These are phyloP conservation scores for Flexamia atlantica DNA, from an alignment of 2,888 invertebrate species.

Conservation along the genomic window DNA sequence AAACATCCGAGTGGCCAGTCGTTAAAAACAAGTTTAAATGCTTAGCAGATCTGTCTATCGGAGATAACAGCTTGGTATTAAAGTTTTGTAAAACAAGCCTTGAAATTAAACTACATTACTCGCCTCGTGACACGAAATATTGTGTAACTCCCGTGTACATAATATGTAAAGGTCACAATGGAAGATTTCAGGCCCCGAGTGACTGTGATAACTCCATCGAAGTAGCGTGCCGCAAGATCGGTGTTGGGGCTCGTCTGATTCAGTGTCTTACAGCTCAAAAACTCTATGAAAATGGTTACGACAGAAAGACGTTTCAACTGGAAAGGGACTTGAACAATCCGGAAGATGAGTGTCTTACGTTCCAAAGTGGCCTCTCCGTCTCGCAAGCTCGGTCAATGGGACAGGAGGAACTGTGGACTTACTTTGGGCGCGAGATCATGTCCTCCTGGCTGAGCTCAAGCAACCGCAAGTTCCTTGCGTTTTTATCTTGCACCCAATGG, in stretches of 20 bases:
- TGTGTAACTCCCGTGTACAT: slow-evolving; percentile 83
- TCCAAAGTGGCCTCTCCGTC: slow-evolving; percentile 84
- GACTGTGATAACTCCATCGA: slow-evolving; percentile 81
- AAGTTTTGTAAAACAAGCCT: slow-evolving; percentile 75
- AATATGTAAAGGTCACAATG: slow-evolving; percentile 88
- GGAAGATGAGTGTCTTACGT: slow-evolving; percentile 82
- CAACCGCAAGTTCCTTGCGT: slow-evolving; percentile 91
- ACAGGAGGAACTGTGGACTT: slow-evolving; percentile 90
- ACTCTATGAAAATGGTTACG: slow-evolving; percentile 86
- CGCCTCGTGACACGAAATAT: slow-evolving; percentile 69
- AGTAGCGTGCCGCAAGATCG: slow-evolving; percentile 87
- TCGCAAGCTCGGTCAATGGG: slow-evolving; percentile 84
- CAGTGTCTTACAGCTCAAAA: slow-evolving; percentile 94
- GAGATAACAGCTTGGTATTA: slow-evolving; percentile 81
- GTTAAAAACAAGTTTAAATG: slow-evolving; percentile 84
- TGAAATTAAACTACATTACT: slow-evolving; percentile 63
- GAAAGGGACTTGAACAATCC: slow-evolving; percentile 75
- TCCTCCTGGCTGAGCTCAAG: slow-evolving; percentile 80
- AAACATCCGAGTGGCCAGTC: slow-evolving; percentile 78
- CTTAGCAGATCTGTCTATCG: slow-evolving; percentile 80
- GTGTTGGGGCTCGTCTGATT: slow-evolving; percentile 86
- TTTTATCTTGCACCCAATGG: slow-evolving; percentile 92
- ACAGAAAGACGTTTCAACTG: slow-evolving; percentile 89
- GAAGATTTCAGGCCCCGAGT: slow-evolving; percentile 85
- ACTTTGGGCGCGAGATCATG: slow-evolving; percentile 91